Conservation (phyloP, 2,113 vertebrate genomes). For the Sminthopsis crassicaudata region DNA sequence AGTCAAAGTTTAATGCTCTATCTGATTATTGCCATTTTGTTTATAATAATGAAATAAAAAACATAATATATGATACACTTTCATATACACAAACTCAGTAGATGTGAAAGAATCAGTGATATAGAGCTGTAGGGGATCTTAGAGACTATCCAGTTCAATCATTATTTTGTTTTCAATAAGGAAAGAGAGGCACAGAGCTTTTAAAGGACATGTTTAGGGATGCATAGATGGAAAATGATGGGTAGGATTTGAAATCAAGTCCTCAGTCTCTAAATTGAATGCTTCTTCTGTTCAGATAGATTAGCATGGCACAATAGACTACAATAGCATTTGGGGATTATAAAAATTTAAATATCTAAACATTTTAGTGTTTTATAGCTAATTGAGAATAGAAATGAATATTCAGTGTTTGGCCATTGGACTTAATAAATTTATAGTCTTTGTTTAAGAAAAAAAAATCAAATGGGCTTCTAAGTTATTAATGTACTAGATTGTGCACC, state of each 20-base stretch:
- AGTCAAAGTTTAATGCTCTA: not conserved
- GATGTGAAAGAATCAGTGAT: not conserved
- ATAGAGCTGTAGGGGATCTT: not conserved
- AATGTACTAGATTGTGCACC: constrained; percentile 25
- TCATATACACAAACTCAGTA: constrained; percentile 10
- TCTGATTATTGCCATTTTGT: not conserved
- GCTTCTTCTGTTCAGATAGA: not conserved
- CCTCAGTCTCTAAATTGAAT: not conserved
- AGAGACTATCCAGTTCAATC: not conserved
- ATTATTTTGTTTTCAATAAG: not conserved
- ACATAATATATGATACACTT: not conserved
- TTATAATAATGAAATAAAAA: constrained; percentile 23
- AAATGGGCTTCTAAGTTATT: constrained; percentile 45
- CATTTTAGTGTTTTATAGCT: constrained; percentile 22
- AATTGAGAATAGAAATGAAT: not conserved
- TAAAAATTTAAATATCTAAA: constrained; percentile 43
- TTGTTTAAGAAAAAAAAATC: constrained; percentile 26
- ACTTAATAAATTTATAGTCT: constrained; percentile 18
- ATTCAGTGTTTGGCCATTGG: constrained; percentile 4
- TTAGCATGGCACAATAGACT: constrained; percentile 1
- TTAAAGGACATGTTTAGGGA: not conserved
- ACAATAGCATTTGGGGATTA: constrained; percentile 22
- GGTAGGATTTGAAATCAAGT: not conserved
- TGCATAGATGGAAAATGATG: not conserved
- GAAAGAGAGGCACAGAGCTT: not conserved